phyloP scores from a whole-genome alignment of 2,888 invertebrate species.

The Agrotis segetum region DNA sequence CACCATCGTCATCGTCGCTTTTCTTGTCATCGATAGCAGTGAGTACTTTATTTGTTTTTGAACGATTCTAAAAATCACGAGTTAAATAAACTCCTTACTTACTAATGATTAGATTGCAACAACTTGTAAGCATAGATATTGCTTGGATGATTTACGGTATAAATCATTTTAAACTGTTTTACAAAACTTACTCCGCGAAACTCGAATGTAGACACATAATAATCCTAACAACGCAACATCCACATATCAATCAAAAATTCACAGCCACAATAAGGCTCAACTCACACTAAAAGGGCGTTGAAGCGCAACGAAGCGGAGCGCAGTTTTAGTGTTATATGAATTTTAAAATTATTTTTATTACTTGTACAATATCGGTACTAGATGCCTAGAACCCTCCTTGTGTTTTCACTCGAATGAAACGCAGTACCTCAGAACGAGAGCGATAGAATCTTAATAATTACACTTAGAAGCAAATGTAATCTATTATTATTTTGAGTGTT shows the following conservation, averaged over 20 bases:
- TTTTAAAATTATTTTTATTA: no score
- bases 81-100: not conserved
- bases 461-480: no score
- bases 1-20: conserved; percentile 93
- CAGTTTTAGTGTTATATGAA: no score
- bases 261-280: conserved; percentile 19
- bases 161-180: not conserved
- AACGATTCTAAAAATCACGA: not conserved
- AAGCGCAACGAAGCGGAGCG: no score
- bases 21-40: conserved; percentile 91
- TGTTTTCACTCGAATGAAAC: no score
- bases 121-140: conserved; percentile 5
- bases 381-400: no score
- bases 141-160: not conserved
- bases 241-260: conserved; percentile 23
- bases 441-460: no score
- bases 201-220: not conserved
- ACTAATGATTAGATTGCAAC: not conserved
- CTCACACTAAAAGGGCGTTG: no score
- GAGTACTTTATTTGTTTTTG: conserved; percentile 65
- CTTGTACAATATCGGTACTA: no score
- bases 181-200: not conserved
- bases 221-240: not conserved
- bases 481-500: no score
- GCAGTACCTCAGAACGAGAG: no score